A percentile compares a stretch with the other conserved stretches of the same genome.
phyloP scores from a whole-genome alignment of 2,888 invertebrate species.

The Cephus pulcher region DNA sequence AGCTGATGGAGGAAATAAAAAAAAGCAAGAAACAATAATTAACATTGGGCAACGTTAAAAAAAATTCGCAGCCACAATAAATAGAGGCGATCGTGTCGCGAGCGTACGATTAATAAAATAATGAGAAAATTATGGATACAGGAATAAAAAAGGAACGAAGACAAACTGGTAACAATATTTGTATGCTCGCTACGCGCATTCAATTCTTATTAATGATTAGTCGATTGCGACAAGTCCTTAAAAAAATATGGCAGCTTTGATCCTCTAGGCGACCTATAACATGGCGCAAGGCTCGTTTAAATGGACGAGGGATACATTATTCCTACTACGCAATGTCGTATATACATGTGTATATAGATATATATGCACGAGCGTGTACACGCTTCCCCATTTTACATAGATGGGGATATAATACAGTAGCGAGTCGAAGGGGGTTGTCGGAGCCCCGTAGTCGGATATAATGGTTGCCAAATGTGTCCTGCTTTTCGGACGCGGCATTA shows the following conservation, averaged over 20 bases:
- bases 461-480: conserved; percentile 38
- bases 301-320: not conserved
- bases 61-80: not conserved
- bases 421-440: not conserved
- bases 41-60: not conserved
- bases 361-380: not conserved
- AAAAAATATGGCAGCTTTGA: not conserved
- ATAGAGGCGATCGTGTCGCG: not conserved
- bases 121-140: not conserved
- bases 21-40: not conserved
- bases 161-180: not conserved
- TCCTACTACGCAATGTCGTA: not conserved
- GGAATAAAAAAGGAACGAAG: not conserved
- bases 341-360: not conserved
- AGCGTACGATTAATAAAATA: not conserved
- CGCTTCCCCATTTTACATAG: not conserved
- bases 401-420: not conserved
- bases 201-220: not conserved
- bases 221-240: not conserved
- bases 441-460: conserved; percentile 20
- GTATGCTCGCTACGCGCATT: not conserved
- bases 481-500: conserved; percentile 42
- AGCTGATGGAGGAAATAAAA: not conserved
- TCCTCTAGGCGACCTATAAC: not conserved
- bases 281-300: not conserved